Percentiles rank a stretch among this genome's conserved stretches.
These are phyloP conservation scores for Darevskia mixta DNA, from an alignment of 2,797 vertebrate species.

Conservation along the genomic window DNA sequence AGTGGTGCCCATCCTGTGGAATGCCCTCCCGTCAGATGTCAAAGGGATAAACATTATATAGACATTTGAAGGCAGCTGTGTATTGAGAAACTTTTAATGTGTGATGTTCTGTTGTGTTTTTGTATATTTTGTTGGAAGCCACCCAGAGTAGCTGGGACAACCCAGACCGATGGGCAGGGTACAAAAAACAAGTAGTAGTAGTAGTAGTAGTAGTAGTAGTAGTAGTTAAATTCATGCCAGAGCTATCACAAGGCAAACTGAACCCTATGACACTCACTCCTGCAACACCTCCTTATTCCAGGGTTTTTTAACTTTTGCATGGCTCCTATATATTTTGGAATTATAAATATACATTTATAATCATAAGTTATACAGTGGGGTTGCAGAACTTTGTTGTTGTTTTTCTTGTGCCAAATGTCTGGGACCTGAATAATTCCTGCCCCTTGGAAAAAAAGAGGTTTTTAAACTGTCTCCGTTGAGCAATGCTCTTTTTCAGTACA, in stretches of 20 bases:
- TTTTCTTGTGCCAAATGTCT: not conserved
- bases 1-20: no score
- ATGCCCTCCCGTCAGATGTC: no score
- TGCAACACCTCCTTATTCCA: not conserved
- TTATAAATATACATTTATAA: not conserved
- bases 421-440: not conserved
- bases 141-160: no score
- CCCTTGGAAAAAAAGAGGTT: slow-evolving; percentile 7
- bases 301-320: not conserved
- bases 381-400: not conserved
- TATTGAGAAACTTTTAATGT: no score
- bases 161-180: no score
- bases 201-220: no score
- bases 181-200: no score
- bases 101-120: no score
- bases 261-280: not conserved
- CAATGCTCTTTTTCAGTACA: not conserved
- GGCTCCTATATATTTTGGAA: not conserved
- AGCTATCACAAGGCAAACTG: not conserved
- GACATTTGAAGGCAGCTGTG: no score
- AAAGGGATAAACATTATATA: no score
- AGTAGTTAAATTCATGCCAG: not conserved
- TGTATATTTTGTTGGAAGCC: no score
- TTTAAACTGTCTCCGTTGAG: slow-evolving; percentile 2
- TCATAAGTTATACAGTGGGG: no score